Evolutionary conservation across 2,113 vertebrate species (phyloP).

Genomic region (Motacilla tschutschensis): DNA sequence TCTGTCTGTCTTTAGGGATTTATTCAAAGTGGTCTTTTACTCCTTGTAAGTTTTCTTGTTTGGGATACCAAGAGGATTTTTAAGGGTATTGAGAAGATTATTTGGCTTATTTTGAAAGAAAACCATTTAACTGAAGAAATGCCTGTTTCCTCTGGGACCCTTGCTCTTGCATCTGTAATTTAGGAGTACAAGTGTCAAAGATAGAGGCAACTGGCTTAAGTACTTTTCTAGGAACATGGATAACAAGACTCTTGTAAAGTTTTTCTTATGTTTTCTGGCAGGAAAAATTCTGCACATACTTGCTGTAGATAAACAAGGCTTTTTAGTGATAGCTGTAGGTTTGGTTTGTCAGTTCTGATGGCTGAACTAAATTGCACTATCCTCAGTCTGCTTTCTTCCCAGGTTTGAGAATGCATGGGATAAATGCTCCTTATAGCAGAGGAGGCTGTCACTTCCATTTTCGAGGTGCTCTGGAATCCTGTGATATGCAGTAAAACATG

Average conservation of each 20-base stretch:
- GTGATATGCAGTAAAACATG: not conserved
- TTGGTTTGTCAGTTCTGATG: not conserved
- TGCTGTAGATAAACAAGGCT: not conserved
- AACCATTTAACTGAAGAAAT: not conserved
- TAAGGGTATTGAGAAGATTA: not conserved
- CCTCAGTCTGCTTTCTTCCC: not conserved
- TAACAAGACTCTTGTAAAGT: not conserved
- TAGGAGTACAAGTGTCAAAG: not conserved
- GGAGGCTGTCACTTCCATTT: not conserved
- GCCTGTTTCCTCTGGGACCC: not conserved
- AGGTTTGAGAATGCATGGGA: not conserved
- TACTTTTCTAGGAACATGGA: not conserved
- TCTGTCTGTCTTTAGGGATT: not conserved
- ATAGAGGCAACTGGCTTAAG: not conserved
- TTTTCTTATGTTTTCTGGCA: not conserved
- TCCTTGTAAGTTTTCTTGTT: not conserved
- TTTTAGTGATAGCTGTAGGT: not conserved
- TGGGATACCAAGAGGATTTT: not conserved
- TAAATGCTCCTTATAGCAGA: slow-evolving; percentile 12
- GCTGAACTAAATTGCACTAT: not conserved
- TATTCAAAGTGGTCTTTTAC: not conserved
- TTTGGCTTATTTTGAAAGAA: not conserved
- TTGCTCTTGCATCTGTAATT: not conserved
- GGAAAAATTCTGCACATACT: not conserved
- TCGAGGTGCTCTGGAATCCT: not conserved